phyloP scores from a whole-genome alignment of 1,140 invertebrate species.

The Sminthurides bifidus region DNA sequence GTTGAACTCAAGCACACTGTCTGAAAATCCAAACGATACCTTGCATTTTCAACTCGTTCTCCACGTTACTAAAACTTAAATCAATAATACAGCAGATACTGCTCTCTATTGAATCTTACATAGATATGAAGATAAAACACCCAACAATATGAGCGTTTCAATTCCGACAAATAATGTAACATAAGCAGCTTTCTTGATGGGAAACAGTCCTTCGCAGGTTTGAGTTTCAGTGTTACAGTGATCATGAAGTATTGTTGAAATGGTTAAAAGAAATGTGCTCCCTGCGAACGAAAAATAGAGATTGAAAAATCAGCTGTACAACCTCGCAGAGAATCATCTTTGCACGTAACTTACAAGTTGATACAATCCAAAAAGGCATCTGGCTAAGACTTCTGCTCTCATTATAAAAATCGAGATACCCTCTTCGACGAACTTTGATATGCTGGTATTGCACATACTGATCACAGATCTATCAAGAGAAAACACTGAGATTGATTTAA shows the following conservation, averaged over 20 bases:
- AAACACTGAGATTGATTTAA: neutral
- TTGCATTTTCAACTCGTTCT: neutral
- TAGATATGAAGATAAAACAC: constrained; percentile 16
- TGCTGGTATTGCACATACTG: constrained; percentile 30
- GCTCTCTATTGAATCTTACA: constrained; percentile 17
- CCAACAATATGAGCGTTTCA: constrained; percentile 12
- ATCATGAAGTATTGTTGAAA: constrained; percentile 28
- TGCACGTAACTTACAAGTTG: constrained; percentile 20
- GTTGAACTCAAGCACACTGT: constrained; percentile 23
- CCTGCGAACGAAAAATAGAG: constrained; percentile 7
- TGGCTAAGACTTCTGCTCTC: constrained; percentile 20
- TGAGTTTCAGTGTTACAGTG: constrained; percentile 14
- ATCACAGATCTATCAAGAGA: constrained; percentile 24
- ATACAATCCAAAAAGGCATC: constrained; percentile 29
- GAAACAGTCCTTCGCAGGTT: constrained; percentile 11
- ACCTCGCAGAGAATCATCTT: neutral
- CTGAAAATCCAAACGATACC: constrained; percentile 8
- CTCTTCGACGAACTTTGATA: constrained; percentile 23
- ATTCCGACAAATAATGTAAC: constrained; percentile 19
- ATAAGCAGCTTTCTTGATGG: constrained; percentile 21
- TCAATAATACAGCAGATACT: neutral
- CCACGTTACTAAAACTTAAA: neutral
- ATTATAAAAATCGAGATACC: constrained; percentile 28
- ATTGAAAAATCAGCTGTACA: neutral
- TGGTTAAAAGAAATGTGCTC: constrained; percentile 23